Evolutionary conservation across 2,797 vertebrate species (phyloP), one percentile per base, ranked within the genome.

Genomic region (Micromesistius poutassou): DNA sequence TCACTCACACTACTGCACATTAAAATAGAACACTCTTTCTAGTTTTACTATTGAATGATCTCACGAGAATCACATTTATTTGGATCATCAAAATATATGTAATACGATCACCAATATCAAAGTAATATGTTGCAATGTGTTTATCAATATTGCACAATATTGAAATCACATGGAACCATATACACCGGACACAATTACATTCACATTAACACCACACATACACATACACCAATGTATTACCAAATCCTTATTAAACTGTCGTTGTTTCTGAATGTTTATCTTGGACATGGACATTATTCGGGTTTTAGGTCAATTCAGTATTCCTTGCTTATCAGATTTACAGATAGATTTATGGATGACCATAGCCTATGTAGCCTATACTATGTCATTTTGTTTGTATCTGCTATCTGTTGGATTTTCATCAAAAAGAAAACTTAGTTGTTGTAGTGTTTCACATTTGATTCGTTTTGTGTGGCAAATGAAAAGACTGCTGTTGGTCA

Each of bases 401-500:
- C 70, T 62, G 74, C 62, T n/a, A 10, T 46, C 78, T 79, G 38
- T 66, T 36, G 25, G 30, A 28, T 75, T 85, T 77, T 30, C 46
- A 8, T 62, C 2, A 62, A 0, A 7, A 25, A 62, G n/a, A 80
- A 72, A 74, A 28, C 40, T 55, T 81, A 84, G 80, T 83, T 84
- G 81, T 79, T 81, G 80, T 92, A 91, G 89, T 90, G 86, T 87
- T 90, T 90, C 77, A 85, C 88, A 92, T 90, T 89, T 81, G 90
- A 90, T 93, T 91, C 80, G 83, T 87, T 93, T 92, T 90, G 86
- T 88, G 76, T 84, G 89, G 77, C 90, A 94, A 95, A 95, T 94
- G 91, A 93, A 94, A 94, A 92, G 78, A 89, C 91, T 94, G 91
- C 92, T 79, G 93, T 91, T 89, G 80, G 90, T 93, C 91, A 94